phyloP scores from a whole-genome alignment of 2,113 vertebrate species.

The Zapus hudsonius region DNA sequence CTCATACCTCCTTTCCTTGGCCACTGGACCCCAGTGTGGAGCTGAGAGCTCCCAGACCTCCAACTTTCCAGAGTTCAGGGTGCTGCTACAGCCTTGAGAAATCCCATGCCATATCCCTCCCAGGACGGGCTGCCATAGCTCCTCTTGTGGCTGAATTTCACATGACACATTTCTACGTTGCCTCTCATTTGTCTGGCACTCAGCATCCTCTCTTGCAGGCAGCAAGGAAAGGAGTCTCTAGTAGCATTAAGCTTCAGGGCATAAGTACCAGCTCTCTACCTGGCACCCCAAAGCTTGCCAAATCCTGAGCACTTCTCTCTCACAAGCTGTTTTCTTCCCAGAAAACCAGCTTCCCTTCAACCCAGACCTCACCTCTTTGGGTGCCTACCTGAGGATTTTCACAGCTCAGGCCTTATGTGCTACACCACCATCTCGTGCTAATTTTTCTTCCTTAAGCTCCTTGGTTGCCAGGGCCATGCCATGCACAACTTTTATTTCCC shows the following conservation, averaged over 20 bases:
- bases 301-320: neutral
- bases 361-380: neutral
- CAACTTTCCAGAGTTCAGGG: neutral
- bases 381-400: neutral
- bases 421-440: neutral
- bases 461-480: neutral
- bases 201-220: neutral
- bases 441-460: neutral
- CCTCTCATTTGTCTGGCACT: neutral
- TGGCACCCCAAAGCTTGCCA: neutral
- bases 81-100: neutral
- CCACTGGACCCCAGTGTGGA: neutral
- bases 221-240: neutral
- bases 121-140: neutral
- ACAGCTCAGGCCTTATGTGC: accelerated
- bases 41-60: no score
- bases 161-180: neutral
- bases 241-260: neutral
- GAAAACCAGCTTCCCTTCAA: neutral
- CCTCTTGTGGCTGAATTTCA: neutral
- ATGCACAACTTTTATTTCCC: no score
- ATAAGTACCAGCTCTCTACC: neutral
- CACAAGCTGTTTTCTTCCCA: neutral
- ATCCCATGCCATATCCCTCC: neutral
- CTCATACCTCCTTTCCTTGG: neutral